Percentiles rank a stretch among this genome's conserved stretches.
Evolutionary conservation across 2,113 vertebrate species (phyloP).

Genomic region (Plecturocebus donacophilus): DNA sequence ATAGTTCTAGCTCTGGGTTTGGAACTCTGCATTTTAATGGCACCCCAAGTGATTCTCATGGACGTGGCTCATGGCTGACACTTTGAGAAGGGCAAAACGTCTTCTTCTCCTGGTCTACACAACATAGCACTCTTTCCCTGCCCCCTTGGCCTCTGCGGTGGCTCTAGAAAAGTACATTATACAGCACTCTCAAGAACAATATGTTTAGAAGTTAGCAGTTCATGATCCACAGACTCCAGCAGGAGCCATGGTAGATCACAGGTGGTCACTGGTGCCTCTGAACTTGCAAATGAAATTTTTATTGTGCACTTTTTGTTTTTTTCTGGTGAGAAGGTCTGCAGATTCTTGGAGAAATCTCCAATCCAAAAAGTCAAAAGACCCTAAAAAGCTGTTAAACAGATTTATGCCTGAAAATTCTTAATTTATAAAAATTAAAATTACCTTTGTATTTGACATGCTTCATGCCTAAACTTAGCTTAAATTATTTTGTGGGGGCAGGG

Average conservation of each 20-base stretch:
- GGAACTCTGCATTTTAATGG: background rate
- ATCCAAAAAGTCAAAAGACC: background rate
- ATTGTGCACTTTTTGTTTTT: background rate
- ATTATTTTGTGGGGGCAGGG: background rate
- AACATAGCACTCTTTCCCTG: background rate
- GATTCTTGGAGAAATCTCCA: background rate
- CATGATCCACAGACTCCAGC: background rate
- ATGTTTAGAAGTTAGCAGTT: background rate
- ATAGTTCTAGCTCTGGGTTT: background rate
- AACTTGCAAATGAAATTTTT: background rate
- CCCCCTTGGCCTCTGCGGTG: background rate
- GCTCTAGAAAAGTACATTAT: background rate
- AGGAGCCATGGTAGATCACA: background rate
- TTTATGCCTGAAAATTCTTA: background rate
- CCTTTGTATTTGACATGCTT: background rate
- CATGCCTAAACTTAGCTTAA: background rate
- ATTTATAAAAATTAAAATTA: background rate
- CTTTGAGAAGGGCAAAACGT: background rate
- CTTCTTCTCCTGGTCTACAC: background rate
- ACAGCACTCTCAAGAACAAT: background rate
- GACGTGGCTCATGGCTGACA: background rate
- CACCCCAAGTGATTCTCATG: background rate
- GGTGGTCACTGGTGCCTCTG: background rate
- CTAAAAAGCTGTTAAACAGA: background rate
- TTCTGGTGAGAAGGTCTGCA: background rate